Evolutionary conservation across 2,888 invertebrate genomes (phyloP), one percentile per base, ranked within the genome.

Genomic region (Acrobasis repandana): DNA sequence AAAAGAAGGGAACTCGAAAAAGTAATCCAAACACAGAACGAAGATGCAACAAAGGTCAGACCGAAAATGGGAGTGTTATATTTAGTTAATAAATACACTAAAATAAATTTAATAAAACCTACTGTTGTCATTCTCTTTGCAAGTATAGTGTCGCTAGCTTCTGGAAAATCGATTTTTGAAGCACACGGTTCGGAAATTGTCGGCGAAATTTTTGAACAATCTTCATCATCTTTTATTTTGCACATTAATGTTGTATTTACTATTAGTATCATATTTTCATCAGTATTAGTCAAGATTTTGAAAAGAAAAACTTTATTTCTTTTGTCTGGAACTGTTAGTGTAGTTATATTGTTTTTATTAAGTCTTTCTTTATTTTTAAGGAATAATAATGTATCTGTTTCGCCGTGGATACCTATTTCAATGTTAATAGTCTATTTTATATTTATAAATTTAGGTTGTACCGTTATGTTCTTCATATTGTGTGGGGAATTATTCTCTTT

Each of bases 111-210:
- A 9, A 4, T 15, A 1, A 20, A 51, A 51, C 51, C 51, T 8
- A 33, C 15, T 9, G 51, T 51, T n/a, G 9, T 34, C 3, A 51
- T 51, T 34, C 3, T 51, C n/a, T 51, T 34, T 51, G 51, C 51
- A 28, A 28, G n/a, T 3, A 57, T 9, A 9, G 52, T 61, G 2
- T 59, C 82, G 11, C 82, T 82, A 62, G 65, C 71, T 36, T 73
- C 76, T 33, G 82, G 82, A 0, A 72, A 78, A 46, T 79, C 81
- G n/a, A 66, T 75, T 3, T 79, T 82, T 16, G 77, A 79, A 0
- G 76, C 77, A 1, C 82, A 80, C 34, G 77, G 78, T 6, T 63
- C 73, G 0, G 66, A 73, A 2, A 80, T 82, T 0, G 76, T 82
- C 46, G 60, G 65, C 20, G 69, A 74, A 14, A 69, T 80, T 5